phyloP scores from a whole-genome alignment of 2,888 invertebrate genomes.

The Lampropteryx suffumata region DNA sequence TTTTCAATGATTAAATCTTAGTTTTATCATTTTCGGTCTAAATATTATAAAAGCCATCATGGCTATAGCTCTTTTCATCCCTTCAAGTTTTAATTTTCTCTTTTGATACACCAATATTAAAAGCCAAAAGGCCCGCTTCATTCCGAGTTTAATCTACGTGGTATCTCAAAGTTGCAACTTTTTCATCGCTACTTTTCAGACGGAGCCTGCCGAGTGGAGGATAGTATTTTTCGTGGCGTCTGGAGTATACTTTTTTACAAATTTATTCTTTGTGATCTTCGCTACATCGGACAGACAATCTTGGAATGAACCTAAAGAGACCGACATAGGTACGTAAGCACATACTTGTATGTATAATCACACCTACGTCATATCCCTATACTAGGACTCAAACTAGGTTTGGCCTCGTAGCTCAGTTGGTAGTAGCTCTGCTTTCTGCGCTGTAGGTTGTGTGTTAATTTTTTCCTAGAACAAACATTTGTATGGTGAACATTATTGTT shows the following conservation, averaged over 20 bases:
- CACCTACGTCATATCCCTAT: no score
- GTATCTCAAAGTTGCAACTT: conserved; percentile 6
- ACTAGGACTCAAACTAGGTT: no score
- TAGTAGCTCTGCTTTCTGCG: no score
- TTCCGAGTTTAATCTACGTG: conserved; percentile 29
- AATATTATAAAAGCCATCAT: conserved; percentile 16
- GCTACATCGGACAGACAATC: conserved; percentile 86
- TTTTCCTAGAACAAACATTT: no score
- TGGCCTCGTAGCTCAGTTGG: no score
- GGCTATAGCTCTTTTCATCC: conserved; percentile 19
- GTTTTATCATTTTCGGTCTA: not conserved
- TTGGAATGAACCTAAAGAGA: conserved; percentile 85
- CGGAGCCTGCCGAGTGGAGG: conserved; percentile 86
- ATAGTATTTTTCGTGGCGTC: conserved; percentile 89
- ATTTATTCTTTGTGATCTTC: conserved; percentile 87
- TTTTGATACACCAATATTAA: conserved; percentile 33
- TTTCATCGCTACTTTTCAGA: conserved; percentile 63
- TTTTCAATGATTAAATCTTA: not conserved
- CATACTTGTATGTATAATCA: not conserved
- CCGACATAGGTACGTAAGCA: conserved; percentile 25
- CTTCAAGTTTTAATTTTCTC: conserved; percentile 33
- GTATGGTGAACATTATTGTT: no score
- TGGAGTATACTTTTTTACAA: conserved; percentile 86
- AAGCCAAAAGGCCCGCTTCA: conserved; percentile 19
- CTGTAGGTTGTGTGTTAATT: no score